phyloP scores from a whole-genome alignment of 2,888 invertebrate genomes.

The Steinernema scapterisci region DNA sequence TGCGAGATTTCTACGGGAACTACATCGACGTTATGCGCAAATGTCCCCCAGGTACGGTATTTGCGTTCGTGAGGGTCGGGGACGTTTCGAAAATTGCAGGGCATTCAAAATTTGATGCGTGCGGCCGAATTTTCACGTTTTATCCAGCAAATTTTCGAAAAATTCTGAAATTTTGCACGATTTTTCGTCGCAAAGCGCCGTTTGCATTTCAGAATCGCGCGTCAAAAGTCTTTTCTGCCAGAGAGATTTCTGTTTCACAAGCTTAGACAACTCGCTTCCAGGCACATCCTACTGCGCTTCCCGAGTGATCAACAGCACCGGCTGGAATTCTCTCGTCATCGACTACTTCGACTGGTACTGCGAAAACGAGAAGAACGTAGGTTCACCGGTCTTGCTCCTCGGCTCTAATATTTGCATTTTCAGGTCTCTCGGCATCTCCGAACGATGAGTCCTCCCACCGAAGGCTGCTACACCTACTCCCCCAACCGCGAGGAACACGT shows the following conservation, averaged over 20 bases:
- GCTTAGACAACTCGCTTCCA: too few relatives aligned
- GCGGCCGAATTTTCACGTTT: too few relatives aligned
- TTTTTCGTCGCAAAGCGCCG: too few relatives aligned
- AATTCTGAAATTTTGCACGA: too few relatives aligned
- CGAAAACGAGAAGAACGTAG: slow-evolving; percentile 36
- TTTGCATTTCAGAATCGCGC: too few relatives aligned
- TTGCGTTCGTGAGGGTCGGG: too few relatives aligned
- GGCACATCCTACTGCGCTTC: slow-evolving; percentile 38
- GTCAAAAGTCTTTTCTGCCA: too few relatives aligned
- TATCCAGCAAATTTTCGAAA: too few relatives aligned
- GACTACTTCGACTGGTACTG: slow-evolving; percentile 38
- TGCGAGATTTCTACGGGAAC: slow-evolving; percentile 33
- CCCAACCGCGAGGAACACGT: slow-evolving; percentile 31
- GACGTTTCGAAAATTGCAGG: too few relatives aligned
- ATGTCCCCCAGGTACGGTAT: slow-evolving; percentile 33
- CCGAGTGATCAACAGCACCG: slow-evolving; percentile 35
- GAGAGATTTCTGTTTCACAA: too few relatives aligned
- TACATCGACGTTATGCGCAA: slow-evolving; percentile 37
- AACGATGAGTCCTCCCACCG: slow-evolving; percentile 21
- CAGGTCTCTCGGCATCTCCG: slow-evolving; percentile 31
- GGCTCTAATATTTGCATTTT: neutral
- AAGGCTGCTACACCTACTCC: slow-evolving; percentile 35
- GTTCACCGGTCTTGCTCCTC: neutral
- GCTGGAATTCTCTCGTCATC: slow-evolving; percentile 34
- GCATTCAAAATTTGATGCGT: too few relatives aligned